Conservation (phyloP, 2,888 invertebrate genomes). For the Melangyna quadrimaculata region DNA sequence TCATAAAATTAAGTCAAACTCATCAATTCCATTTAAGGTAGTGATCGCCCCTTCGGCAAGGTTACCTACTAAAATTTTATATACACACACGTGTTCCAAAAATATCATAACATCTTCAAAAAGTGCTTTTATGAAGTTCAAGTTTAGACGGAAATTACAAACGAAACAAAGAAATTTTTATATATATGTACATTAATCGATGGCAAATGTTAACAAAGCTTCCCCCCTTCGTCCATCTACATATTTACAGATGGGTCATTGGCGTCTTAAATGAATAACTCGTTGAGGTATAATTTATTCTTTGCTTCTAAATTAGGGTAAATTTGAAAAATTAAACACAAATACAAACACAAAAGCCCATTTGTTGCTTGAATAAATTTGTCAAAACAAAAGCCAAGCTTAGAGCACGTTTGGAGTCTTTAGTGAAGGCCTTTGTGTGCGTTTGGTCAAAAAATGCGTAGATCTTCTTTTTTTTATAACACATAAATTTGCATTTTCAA, state of each 20-base stretch:
- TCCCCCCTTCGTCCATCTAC: too few relatives aligned
- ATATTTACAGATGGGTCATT: constrained; percentile 24
- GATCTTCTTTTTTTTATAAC: not conserved
- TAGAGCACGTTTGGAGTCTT: not conserved
- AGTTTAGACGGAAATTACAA: constrained; percentile 36
- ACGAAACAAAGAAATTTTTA: not conserved
- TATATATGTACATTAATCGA: not conserved
- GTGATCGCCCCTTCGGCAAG: constrained; percentile 26
- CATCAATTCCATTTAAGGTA: not conserved
- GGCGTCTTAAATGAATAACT: constrained; percentile 22
- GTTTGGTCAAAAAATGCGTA: constrained; percentile 29
- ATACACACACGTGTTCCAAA: constrained; percentile 16
- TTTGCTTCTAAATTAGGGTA: not conserved
- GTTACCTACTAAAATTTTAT: constrained; percentile 37
- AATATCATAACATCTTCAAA: not conserved
- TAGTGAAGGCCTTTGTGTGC: not conserved
- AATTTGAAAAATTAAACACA: not conserved
- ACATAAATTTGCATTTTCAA: constrained; percentile 53
- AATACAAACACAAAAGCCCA: not conserved
- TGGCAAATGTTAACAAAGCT: constrained; percentile 13
- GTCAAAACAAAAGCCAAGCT: constrained; percentile 19
- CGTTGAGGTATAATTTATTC: constrained; percentile 20
- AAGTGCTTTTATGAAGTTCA: constrained; percentile 14
- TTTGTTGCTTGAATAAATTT: constrained; percentile 46
- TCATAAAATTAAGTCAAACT: not conserved